Evolutionary conservation across 1,140 invertebrate genomes (phyloP).

Genomic region (Ctenoplectra terminalis): DNA sequence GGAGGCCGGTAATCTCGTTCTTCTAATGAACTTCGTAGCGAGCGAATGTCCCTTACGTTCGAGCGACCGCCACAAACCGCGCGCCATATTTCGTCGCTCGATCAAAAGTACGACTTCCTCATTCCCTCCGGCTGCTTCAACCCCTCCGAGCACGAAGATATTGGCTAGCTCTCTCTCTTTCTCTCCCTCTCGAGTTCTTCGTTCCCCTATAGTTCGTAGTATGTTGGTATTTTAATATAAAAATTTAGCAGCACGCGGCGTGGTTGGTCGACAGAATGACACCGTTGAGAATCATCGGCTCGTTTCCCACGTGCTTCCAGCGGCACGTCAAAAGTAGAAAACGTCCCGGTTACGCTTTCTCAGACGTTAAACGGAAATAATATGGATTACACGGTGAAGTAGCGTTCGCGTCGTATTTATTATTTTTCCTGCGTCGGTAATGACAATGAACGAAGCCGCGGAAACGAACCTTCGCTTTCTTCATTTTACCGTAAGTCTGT

Average conservation of each 20-base stretch:
- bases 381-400: conserved; percentile 15
- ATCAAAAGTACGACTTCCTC: not conserved
- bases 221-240: not conserved
- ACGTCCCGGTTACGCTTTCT: conserved; percentile 42
- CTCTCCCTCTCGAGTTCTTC: not conserved
- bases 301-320: not conserved
- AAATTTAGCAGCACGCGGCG: not conserved
- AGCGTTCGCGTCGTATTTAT: conserved; percentile 1
- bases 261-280: not conserved
- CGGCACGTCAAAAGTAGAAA: conserved; percentile 22
- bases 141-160: not conserved
- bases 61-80: not conserved
- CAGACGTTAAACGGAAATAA: conserved; percentile 38
- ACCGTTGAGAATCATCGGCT: not conserved
- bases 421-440: conserved; percentile 12
- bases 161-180: not conserved
- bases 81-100: not conserved
- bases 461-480: conserved; percentile 5
- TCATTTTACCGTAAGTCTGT: not conserved
- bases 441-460: conserved; percentile 9
- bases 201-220: not conserved
- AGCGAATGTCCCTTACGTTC: conserved; percentile 45
- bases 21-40: conserved; percentile 66
- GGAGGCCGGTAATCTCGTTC: conserved; percentile 67
- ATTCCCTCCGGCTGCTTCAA: not conserved